phyloP scores from a whole-genome alignment of 2,113 vertebrate genomes.

The Neopipo cinnamomea region DNA sequence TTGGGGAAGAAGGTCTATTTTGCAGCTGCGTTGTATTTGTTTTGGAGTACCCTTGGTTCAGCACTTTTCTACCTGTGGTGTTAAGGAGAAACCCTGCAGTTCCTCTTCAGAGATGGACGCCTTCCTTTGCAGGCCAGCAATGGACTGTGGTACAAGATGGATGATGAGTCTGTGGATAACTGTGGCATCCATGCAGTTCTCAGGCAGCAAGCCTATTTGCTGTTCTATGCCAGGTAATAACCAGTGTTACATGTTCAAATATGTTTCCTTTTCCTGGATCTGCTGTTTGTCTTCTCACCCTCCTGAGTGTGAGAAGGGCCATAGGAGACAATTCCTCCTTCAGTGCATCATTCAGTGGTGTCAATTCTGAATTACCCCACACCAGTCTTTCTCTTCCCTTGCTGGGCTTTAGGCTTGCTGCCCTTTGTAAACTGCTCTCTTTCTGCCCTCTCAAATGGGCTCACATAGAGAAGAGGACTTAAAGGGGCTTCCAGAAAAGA shows the following conservation, averaged over 20 bases:
- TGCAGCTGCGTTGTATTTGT: neutral
- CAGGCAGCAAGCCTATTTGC: neutral
- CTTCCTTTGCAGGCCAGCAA: neutral
- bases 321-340: neutral
- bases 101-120: neutral
- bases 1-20: neutral
- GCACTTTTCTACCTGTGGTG: neutral
- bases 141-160: neutral
- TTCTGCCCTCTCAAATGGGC: neutral
- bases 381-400: neutral
- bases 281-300: neutral
- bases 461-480: neutral
- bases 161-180: neutral
- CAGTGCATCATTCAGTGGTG: neutral
- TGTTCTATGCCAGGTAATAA: slow-evolving; percentile 2
- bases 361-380: neutral
- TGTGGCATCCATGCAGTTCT: neutral
- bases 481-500: neutral
- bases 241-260: neutral
- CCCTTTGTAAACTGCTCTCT: neutral
- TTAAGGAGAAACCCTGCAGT: neutral
- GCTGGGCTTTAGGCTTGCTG: neutral
- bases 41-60: neutral
- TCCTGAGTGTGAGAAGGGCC: neutral
- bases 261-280: neutral